Conservation (phyloP, 2,888 invertebrate genomes). For the Rosalia funebris region DNA sequence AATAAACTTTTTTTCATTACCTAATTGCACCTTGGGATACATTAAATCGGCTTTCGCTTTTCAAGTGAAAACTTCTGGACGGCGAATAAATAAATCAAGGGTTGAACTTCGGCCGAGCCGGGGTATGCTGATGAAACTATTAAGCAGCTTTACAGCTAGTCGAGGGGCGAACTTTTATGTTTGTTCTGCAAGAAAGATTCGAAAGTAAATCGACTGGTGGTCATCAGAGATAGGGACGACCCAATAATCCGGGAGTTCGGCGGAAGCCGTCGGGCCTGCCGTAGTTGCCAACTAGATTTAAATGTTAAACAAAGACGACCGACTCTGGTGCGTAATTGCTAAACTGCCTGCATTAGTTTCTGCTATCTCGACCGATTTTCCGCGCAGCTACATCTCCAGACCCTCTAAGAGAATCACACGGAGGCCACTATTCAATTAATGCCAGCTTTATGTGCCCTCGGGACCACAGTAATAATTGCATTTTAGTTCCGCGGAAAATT, state of each 20-base stretch:
- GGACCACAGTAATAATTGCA: constrained; percentile 18
- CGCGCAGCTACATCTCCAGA: constrained; percentile 46
- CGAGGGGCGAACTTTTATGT: constrained; percentile 47
- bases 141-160: constrained; percentile 46
- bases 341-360: constrained; percentile 52
- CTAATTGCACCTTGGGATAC: constrained; percentile 1
- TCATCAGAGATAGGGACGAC: constrained; percentile 47
- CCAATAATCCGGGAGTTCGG: constrained; percentile 39
- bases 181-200: constrained; percentile 31
- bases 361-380: constrained; percentile 53
- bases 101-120: constrained; percentile 8
- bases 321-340: constrained; percentile 49
- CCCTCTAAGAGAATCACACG: constrained; percentile 31
- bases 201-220: constrained; percentile 35
- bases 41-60: constrained; percentile 12
- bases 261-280: constrained; percentile 20
- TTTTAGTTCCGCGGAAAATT: constrained; percentile 4
- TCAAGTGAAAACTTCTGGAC: constrained; percentile 16
- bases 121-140: constrained; percentile 37
- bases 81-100: constrained; percentile 22
- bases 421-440: constrained; percentile 28
- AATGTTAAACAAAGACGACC: constrained; percentile 47
- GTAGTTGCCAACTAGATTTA: constrained; percentile 41
- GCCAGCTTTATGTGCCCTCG: constrained; percentile 20
- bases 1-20: constrained; percentile 9